Base-by-base conservation (phyloP, 2,113 vertebrate species). In the Neofelis nebulosa region DNA sequence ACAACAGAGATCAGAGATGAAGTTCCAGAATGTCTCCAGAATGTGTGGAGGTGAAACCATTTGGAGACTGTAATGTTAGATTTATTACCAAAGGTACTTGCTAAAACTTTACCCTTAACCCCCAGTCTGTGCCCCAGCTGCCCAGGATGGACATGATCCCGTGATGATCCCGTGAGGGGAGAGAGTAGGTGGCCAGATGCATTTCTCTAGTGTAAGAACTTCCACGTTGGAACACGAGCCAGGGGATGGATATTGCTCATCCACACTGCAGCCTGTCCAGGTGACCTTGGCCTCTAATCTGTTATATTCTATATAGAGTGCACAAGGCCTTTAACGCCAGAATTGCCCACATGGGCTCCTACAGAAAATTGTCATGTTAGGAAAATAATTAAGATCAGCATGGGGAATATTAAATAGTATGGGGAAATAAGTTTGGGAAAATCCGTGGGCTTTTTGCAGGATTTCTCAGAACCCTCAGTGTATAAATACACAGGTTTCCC, bases 121-220 rank as follows among this genome's bases (percentile, higher is more conserved):
- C 7, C 7, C 2, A 71, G 48, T 81, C 52, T 50, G 13, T 81
- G 57, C 15, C 15, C 68, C 8, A 63, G n/a, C 11, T 93, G 11
- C 12, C 25, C 36, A 3, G 9, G 0, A 9, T 1, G 4, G 29
- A 1, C 5, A 12, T n/a, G 7, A 78, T 19, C 5, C 16, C 4
- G 5, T 2, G 36, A 12, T n/a, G 7, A 78, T 19, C 5, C 16
- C 4, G 5, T 2, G 36, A 79, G 61, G 25, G 50, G 5, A 57
- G 31, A 4, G 31, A 4, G 12, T 19, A 23, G 38, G 57, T 50
- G 41, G 15, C 12, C 48, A 23, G 66, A 25, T n/a, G 36, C 6
- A 18, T 66, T 91, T 48, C 21, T 66, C 57, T 92, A 18, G 63
- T 21, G 3, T 81, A 31, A 61, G 66, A 57, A 15, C 5, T 2